These are phyloP conservation scores for Drosophila guanche DNA, from an alignment of 1,140 invertebrate genomes.

Conservation along the genomic window DNA sequence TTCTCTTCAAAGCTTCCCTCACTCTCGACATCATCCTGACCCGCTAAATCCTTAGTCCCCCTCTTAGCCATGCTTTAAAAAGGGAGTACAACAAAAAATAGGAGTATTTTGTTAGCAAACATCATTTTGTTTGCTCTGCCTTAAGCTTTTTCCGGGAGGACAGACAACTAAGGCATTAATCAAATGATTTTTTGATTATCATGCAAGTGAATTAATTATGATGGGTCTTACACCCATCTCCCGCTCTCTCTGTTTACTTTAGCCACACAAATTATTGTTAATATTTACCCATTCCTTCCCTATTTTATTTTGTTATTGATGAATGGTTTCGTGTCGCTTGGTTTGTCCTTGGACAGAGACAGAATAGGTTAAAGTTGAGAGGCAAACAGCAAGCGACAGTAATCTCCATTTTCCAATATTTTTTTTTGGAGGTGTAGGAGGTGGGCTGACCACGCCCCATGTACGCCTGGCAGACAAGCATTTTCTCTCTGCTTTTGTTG, in stretches of 20 bases:
- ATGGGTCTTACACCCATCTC: conserved; percentile 1
- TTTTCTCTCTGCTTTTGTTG: conserved; percentile 12
- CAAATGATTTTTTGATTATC: conserved; percentile 79
- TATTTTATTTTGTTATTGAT: conserved; percentile 58
- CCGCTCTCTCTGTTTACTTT: neutral
- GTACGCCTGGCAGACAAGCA: conserved; percentile 5
- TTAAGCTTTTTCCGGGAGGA: conserved; percentile 15
- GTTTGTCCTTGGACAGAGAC: conserved; percentile 17
- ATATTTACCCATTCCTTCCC: neutral
- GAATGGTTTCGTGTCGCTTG: conserved; percentile 29
- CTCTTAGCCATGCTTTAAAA: conserved; percentile 34
- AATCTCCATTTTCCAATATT: conserved; percentile 7
- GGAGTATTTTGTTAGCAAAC: conserved; percentile 29
- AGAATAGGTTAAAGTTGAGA: conserved; percentile 40
- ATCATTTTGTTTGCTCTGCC: conserved; percentile 48
- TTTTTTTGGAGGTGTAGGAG: neutral
- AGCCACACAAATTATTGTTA: conserved; percentile 6
- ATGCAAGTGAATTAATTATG: conserved; percentile 79
- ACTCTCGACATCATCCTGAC: no score
- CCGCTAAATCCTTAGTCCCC: neutral
- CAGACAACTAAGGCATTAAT: conserved; percentile 48
- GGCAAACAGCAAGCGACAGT: neutral
- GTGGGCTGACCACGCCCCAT: conserved; percentile 18
- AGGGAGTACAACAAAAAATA: conserved; percentile 25
- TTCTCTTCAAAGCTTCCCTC: neutral